Percentiles rank a stretch among this genome's conserved stretches.
phyloP scores from a whole-genome alignment of 2,888 invertebrate genomes.

The Podabrus alpinus region DNA sequence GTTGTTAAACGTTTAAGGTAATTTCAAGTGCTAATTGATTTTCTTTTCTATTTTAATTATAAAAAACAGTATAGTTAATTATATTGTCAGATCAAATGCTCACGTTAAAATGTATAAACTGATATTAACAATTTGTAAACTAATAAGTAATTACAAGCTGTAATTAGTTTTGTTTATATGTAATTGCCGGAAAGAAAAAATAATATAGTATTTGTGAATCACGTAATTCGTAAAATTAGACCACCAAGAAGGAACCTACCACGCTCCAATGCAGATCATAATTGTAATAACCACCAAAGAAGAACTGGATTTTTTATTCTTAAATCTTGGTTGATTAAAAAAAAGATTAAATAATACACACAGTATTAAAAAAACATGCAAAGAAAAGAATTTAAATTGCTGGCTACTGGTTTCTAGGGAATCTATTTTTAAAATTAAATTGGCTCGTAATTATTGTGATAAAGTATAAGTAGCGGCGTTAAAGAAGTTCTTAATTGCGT shows the following conservation, averaged over 20 bases:
- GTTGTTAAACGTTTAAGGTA: not conserved
- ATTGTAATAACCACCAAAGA: not conserved
- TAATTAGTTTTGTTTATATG: not conserved
- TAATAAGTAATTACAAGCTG: not conserved
- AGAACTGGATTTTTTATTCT: not conserved
- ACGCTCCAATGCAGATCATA: not conserved
- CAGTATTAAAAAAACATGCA: no score
- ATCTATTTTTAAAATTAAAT: not conserved
- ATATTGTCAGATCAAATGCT: not conserved
- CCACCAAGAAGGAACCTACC: constrained; percentile 1
- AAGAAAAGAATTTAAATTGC: not conserved
- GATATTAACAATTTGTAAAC: not conserved
- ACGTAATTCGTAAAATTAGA: constrained; percentile 4
- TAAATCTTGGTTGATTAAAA: not conserved
- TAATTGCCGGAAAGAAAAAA: not conserved
- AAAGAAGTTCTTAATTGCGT: not conserved
- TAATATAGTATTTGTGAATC: not conserved
- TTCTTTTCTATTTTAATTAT: not conserved
- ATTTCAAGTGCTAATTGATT: not conserved
- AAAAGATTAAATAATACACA: not conserved
- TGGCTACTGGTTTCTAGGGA: not conserved
- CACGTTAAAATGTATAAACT: not conserved
- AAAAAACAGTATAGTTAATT: not conserved
- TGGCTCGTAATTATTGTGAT: not conserved
- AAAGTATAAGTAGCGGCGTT: not conserved